Evolutionary conservation across 1,140 invertebrate species (phyloP), one percentile per base, ranked within the genome.

Genomic region (Cydia amplana): DNA sequence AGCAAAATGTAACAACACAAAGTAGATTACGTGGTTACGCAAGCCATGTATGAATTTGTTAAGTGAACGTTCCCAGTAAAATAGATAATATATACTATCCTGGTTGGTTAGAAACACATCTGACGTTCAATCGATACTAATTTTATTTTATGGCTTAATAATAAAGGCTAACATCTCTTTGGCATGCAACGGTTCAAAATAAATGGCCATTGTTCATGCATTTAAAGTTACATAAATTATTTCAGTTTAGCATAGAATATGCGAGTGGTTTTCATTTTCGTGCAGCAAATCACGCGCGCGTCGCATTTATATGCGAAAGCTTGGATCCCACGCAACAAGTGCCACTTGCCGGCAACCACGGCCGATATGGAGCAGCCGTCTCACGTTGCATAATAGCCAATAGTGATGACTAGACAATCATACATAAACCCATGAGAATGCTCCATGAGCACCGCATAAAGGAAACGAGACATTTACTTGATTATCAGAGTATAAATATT

Each of bases 281-380:
- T 76, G 78, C 80, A 78, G 83, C 83, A 89, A 87, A 85, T 84
- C 83, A 85, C 84, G 79, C 82, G 78, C 77, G 73, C 73, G 70
- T 74, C 73, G 65, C 78, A 74, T 86, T 85, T 81, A 75, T 80
- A 89, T 86, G 85, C 85, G 84, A 84, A 83, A 83, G 63, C 75
- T 75, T 75, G 77, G 80, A 80, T 82, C 83, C 81, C 81, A 86
- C 82, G 86, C 87, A 87, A 85, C 87, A 87, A 86, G 83, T 86
- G 83, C 81, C 80, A 82, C 80, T 83, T 83, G 79, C 40, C 72
- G 74, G 77, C 78, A 75, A 36, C 46, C 32, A 75, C 55, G 43
- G 49, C 12, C 55, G 12, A 76, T 73, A 55, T 70, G 9, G 32
- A 70, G 10, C 28, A 70, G 65, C 7, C 28, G 28, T 28, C 64